Conservation (phyloP, 2,888 invertebrate species). For the Drosophila imparisetae region DNA sequence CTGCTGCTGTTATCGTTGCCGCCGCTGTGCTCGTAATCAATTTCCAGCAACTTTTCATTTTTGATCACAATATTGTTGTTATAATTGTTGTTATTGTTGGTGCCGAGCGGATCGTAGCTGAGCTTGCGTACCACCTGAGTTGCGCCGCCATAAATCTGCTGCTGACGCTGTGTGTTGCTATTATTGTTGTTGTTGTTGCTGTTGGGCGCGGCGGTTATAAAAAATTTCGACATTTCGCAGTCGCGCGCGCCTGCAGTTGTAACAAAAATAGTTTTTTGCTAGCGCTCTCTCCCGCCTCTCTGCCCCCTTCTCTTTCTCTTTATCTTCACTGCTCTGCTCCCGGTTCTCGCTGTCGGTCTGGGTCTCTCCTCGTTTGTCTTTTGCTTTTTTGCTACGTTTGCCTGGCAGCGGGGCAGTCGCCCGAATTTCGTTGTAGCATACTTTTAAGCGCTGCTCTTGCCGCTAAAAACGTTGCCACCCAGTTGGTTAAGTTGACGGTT, state of each 20-base stretch:
- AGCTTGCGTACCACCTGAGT: conserved; percentile 75
- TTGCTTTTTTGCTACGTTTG: conserved; percentile 58
- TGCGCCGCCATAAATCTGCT: conserved; percentile 54
- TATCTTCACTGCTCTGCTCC: conserved; percentile 8
- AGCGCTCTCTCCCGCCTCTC: conserved; percentile 12
- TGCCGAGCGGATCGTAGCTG: conserved; percentile 62
- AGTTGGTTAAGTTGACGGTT: conserved; percentile 35
- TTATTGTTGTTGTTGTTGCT: conserved; percentile 59
- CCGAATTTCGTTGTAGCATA: conserved; percentile 56
- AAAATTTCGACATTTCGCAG: conserved; percentile 82
- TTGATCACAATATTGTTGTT: conserved; percentile 70
- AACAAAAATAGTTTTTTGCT: conserved; percentile 50
- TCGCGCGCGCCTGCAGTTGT: conserved; percentile 43
- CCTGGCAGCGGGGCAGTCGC: conserved; percentile 42
- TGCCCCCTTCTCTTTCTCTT: conserved; percentile 17
- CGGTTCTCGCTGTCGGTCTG: not conserved
- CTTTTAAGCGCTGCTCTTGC: conserved; percentile 56
- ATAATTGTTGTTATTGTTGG: conserved; percentile 45
- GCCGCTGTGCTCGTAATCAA: conserved; percentile 59
- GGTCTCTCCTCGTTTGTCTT: conserved; percentile 18
- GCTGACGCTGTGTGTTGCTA: conserved; percentile 52
- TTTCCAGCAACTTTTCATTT: conserved; percentile 58
- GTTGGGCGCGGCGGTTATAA: conserved; percentile 71
- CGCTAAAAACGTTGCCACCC: conserved; percentile 58
- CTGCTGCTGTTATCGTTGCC: conserved; percentile 51